phyloP scores from a whole-genome alignment of 2,888 invertebrate genomes.

The Auanema sp. region DNA sequence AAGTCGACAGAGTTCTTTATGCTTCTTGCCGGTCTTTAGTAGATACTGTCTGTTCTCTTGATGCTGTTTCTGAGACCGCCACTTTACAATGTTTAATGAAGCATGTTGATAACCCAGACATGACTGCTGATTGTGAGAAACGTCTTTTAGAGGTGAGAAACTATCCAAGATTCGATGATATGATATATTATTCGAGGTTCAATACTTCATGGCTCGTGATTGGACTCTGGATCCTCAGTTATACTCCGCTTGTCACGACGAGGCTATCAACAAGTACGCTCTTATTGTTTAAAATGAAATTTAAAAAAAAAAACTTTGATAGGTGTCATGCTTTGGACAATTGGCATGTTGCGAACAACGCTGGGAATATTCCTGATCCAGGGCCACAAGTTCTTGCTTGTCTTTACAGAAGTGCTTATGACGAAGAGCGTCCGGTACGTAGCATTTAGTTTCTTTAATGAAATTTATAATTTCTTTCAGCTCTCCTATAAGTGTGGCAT shows the following conservation, averaged over 20 bases:
- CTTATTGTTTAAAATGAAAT: not conserved
- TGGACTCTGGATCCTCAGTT: constrained; percentile 87
- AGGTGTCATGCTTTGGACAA: constrained; percentile 58
- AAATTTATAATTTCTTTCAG: constrained; percentile 59
- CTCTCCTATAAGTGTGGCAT: constrained; percentile 68
- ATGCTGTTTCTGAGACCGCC: constrained; percentile 56
- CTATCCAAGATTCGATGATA: not conserved
- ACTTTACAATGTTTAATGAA: constrained; percentile 91
- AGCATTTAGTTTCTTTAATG: not conserved
- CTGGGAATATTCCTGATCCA: constrained; percentile 73
- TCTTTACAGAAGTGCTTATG: constrained; percentile 74
- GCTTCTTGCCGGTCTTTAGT: constrained; percentile 56
- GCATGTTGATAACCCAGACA: constrained; percentile 75
- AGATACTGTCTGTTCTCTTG: constrained; percentile 49
- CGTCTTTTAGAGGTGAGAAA: constrained; percentile 78
- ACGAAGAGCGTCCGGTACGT: constrained; percentile 59
- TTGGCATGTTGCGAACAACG: constrained; percentile 54
- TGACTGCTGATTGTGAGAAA: constrained; percentile 86
- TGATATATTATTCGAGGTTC: constrained; percentile 68
- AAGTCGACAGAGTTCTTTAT: constrained; percentile 74
- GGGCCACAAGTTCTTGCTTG: constrained; percentile 87
- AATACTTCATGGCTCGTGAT: constrained; percentile 93
- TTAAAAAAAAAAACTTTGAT: not conserved
- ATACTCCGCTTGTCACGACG: constrained; percentile 83
- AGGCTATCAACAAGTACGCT: constrained; percentile 73